Percentiles rank a stretch among this genome's conserved stretches.
These are phyloP conservation scores for Falco punctatus DNA, from an alignment of 2,113 vertebrate genomes.

Conservation along the genomic window DNA sequence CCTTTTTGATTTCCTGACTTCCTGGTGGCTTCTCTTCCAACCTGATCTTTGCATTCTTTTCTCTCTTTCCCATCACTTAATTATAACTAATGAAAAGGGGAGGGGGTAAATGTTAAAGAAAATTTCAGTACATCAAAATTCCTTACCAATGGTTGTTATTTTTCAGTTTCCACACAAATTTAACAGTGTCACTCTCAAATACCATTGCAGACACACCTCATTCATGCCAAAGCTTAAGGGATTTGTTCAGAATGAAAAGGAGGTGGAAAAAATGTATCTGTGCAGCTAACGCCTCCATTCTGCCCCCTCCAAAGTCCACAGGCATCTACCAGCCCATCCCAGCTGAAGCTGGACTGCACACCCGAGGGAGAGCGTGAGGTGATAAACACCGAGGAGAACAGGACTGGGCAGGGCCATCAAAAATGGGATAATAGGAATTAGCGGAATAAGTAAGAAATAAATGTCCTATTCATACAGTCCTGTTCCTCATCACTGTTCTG, in stretches of 20 bases:
- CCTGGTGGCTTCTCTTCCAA: neutral
- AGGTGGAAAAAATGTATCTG: neutral
- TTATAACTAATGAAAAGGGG: neutral
- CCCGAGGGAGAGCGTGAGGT: neutral
- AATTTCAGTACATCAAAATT: neutral
- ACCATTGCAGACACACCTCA: fast-evolving
- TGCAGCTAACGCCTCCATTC: neutral
- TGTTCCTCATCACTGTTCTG: slow-evolving; percentile 35
- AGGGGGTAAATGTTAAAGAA: neutral
- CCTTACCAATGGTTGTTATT: neutral
- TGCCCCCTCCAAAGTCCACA: neutral
- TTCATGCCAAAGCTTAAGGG: neutral
- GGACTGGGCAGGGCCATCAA: neutral
- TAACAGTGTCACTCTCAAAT: neutral
- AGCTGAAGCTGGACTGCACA: neutral
- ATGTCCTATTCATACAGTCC: neutral
- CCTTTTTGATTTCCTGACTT: slow-evolving; percentile 21
- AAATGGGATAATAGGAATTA: slow-evolving; percentile 3
- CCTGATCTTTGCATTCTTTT: neutral
- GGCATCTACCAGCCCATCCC: neutral
- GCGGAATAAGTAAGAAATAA: neutral
- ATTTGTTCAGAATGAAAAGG: slow-evolving; percentile 1
- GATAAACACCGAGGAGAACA: neutral
- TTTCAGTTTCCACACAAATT: neutral
- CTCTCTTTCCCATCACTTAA: neutral